Evolutionary conservation across 1,140 invertebrate genomes (phyloP).

Genomic region (Hetaerina americana): DNA sequence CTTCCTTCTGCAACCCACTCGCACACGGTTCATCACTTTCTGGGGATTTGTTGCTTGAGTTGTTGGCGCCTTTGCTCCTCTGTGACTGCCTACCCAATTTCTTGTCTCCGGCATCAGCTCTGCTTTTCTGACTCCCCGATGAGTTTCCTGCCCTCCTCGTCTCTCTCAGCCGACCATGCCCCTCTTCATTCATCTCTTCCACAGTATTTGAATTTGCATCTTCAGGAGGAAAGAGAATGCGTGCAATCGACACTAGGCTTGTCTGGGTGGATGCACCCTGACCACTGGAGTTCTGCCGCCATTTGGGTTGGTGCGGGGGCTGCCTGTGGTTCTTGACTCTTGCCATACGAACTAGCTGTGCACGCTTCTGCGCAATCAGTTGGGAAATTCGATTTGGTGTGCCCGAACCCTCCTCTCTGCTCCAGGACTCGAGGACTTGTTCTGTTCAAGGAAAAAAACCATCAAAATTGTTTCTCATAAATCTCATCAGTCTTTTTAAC

Average conservation of each 20-base stretch:
- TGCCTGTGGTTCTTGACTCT: not conserved
- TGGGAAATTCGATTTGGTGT: not conserved
- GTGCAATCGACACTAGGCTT: not conserved
- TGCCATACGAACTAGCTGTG: not conserved
- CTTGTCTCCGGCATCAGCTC: too few relatives aligned
- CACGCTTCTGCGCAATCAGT: not conserved
- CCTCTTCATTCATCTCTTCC: not conserved
- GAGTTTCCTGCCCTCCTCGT: too few relatives aligned
- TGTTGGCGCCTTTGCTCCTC: too few relatives aligned
- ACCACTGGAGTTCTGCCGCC: not conserved
- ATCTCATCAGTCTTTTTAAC: too few relatives aligned
- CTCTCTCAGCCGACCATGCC: too few relatives aligned
- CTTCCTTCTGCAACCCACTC: not conserved
- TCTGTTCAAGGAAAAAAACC: not conserved
- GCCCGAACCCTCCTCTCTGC: not conserved
- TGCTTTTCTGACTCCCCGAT: too few relatives aligned
- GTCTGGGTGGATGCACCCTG: not conserved
- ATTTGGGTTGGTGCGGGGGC: not conserved
- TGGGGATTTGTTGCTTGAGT: too few relatives aligned
- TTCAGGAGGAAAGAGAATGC: not conserved
- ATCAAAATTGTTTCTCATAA: not conserved
- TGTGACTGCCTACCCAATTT: too few relatives aligned
- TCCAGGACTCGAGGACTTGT: not conserved
- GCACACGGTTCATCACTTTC: not conserved
- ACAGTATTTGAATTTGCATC: not conserved